A percentile compares a stretch with the other conserved stretches of the same genome.
Conservation (phyloP, 1,140 invertebrate species). For the Sitodiplosis mosellana region DNA sequence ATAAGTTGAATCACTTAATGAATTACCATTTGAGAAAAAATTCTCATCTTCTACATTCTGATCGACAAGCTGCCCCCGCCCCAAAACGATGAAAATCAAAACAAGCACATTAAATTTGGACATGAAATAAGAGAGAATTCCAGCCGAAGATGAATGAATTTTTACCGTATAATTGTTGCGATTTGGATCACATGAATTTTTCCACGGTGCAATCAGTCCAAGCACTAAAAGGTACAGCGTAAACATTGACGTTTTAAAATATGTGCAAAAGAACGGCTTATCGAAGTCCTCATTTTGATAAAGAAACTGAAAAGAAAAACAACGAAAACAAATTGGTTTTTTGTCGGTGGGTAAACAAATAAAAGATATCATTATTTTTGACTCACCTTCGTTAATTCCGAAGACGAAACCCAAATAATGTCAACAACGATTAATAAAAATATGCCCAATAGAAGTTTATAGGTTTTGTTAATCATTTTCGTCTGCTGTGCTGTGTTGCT, state of each 20-base stretch:
- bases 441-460: conserved; percentile 57
- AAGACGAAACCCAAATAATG: conserved; percentile 73
- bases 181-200: conserved; percentile 41
- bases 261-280: conserved; percentile 80
- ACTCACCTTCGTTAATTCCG: conserved; percentile 63
- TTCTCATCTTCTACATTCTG: conserved; percentile 46
- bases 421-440: conserved; percentile 63
- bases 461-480: conserved; percentile 41
- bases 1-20: conserved; percentile 58
- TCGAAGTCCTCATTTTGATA: conserved; percentile 59
- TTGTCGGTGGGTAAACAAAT: conserved; percentile 1
- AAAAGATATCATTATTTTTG: not conserved
- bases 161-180: conserved; percentile 40
- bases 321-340: too few relatives aligned
- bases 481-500: not conserved
- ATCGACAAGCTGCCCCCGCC: conserved; percentile 49
- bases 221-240: conserved; percentile 65
- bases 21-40: conserved; percentile 22
- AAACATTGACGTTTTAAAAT: conserved; percentile 77
- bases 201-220: conserved; percentile 65
- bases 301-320: conserved; percentile 47
- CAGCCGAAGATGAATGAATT: not conserved
- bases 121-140: not conserved
- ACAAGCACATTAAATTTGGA: conserved; percentile 1
- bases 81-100: conserved; percentile 14